These are phyloP conservation scores for Drosophila sordidula DNA, from an alignment of 2,888 invertebrate species.

Conservation along the genomic window DNA sequence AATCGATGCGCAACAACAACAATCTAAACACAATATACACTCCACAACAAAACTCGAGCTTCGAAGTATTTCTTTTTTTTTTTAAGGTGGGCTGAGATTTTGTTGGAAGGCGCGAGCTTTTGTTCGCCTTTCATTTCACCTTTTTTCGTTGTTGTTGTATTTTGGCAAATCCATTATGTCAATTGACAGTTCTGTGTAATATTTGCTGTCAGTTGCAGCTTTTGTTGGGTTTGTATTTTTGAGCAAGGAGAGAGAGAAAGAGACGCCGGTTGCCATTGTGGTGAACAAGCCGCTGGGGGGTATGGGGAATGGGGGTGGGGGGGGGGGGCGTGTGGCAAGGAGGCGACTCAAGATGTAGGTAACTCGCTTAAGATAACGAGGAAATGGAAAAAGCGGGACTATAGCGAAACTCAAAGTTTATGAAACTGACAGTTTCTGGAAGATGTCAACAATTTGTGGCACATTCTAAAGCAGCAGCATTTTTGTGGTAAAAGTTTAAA, in stretches of 20 bases:
- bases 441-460: neutral
- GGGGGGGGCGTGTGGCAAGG: constrained; percentile 17
- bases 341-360: constrained; percentile 33
- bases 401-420: neutral
- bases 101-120: constrained; percentile 66
- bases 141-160: constrained; percentile 52
- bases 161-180: constrained; percentile 84
- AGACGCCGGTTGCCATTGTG: constrained; percentile 40
- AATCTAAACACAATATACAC: constrained; percentile 43
- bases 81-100: constrained; percentile 31
- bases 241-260: constrained; percentile 26
- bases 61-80: constrained; percentile 34
- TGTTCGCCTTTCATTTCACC: constrained; percentile 71
- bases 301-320: neutral
- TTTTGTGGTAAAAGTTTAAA: constrained; percentile 3
- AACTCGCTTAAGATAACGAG: constrained; percentile 29
- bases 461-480: neutral
- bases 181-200: constrained; percentile 84
- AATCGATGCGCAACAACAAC: constrained; percentile 58
- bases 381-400: constrained; percentile 18
- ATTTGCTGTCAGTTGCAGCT: constrained; percentile 85
- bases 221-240: constrained; percentile 65
- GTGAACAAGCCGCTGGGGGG: too few species aligned
- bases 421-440: constrained; percentile 17
- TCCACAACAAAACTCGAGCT: constrained; percentile 63